Percentiles rank a stretch among this genome's conserved stretches.
phyloP scores from a whole-genome alignment of 2,797 vertebrate species.

The Eospalax fontanierii region DNA sequence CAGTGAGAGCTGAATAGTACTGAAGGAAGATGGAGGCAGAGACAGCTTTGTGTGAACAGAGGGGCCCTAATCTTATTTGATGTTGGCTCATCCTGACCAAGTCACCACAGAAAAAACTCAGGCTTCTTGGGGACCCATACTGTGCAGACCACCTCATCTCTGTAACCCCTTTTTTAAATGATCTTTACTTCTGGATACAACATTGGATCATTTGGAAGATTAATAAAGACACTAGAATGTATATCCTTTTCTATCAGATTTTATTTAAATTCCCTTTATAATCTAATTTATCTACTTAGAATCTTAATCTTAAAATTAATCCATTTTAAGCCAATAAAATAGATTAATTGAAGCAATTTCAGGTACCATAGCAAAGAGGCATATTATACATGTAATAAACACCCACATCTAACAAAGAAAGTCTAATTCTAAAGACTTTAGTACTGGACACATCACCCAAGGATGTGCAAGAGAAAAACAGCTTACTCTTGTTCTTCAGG shows the following conservation, averaged over 20 bases:
- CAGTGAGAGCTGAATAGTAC: background rate
- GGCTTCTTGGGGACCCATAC: background rate
- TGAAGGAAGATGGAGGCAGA: background rate
- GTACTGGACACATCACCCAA: background rate
- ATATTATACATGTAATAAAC: conserved; percentile 39
- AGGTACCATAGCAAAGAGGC: background rate
- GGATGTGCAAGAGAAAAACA: conserved; percentile 1
- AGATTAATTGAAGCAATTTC: conserved; percentile 55
- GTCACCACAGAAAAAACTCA: background rate
- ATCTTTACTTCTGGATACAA: background rate
- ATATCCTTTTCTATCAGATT: background rate
- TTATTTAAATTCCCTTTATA: conserved; percentile 48
- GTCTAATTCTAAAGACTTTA: background rate
- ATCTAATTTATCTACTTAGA: background rate
- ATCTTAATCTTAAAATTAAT: conserved; percentile 46
- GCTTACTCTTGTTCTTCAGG: background rate
- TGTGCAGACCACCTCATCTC: background rate
- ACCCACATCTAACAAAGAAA: conserved; percentile 35
- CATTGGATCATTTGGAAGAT: background rate
- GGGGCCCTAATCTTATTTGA: background rate
- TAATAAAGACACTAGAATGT: background rate
- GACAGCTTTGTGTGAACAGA: background rate
- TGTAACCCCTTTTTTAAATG: background rate
- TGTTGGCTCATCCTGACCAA: background rate
- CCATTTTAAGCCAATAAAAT: conserved; percentile 60